Evolutionary conservation across 2,113 vertebrate species (phyloP), one percentile per base, ranked within the genome.

Genomic region (Morone chrysops): DNA sequence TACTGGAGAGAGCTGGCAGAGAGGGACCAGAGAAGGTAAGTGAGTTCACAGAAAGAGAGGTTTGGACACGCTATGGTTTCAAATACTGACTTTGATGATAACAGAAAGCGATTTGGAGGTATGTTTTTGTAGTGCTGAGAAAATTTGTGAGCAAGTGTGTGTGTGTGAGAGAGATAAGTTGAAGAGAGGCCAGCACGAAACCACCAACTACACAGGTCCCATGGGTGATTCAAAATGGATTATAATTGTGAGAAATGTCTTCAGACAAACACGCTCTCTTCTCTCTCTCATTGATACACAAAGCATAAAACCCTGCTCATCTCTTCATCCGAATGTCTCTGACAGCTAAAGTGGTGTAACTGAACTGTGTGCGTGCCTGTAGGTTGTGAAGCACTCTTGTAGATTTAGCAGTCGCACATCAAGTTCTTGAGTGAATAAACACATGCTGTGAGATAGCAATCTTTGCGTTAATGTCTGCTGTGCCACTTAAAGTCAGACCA

Each of bases 191-290:
- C 70, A 83, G 71, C 87, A 88, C 73, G 53, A 54, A 74, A 76
- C 76, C 83, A 82, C 74, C 36, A 61, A 72, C 65, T 67, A 53
- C 65, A 71, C 0, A 8, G 51, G 20, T 80, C 91, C 71, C 75
- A 0, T 18, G 87, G 84, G 87, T 85, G 62, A 90, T 88, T 81
- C 63, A 87, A 84, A 85, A 91, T 92, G 76, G 75, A 90, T 91
- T 47, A 50, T 70, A 77, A 90, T 77, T 84, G 70, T 76, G 59
- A 75, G 70, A 77, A 81, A 77, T 40, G 62, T 72, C 67, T 84
- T 48, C 68, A 70, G 85, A 68, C 70, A 84, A 86, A 75, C 72
- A 78, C 50, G 14, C 70, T 88, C 47, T 43, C 31, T 11, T 63
- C 73, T 53, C 59, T 53, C 59, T 43, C 70, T 70, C 47, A 47